Percentiles rank a stretch among this genome's conserved stretches.
phyloP scores from a whole-genome alignment of 2,888 invertebrate species.

The Notocelia uddmanniana region DNA sequence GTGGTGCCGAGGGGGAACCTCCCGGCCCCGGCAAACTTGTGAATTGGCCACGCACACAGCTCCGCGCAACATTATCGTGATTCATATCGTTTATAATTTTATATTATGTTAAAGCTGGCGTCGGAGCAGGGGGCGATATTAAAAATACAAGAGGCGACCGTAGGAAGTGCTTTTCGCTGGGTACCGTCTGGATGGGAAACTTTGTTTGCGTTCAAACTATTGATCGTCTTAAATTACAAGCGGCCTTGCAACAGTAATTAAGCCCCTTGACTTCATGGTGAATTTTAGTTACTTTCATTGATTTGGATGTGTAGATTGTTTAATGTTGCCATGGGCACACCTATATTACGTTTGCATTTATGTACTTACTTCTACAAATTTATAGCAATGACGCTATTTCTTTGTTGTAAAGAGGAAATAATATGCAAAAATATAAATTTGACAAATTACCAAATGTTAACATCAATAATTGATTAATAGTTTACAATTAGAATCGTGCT shows the following conservation, averaged over 20 bases:
- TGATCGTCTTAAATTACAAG: slow-evolving; percentile 63
- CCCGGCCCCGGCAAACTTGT: slow-evolving; percentile 75
- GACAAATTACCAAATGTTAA: not conserved
- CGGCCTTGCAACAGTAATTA: slow-evolving; percentile 37
- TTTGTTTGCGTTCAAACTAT: slow-evolving; percentile 80
- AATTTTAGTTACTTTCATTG: not conserved
- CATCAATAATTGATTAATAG: not conserved
- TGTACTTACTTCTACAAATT: no score
- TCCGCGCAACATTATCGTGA: slow-evolving; percentile 82
- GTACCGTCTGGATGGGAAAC: slow-evolving; percentile 76
- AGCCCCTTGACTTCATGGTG: slow-evolving; percentile 3
- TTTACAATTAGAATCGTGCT: not conserved
- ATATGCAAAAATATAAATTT: not conserved
- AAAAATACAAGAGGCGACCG: slow-evolving; percentile 79
- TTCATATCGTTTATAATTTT: slow-evolving; percentile 86
- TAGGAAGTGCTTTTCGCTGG: slow-evolving; percentile 71
- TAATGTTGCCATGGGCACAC: no score
- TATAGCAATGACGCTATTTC: not conserved
- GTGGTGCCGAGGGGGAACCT: slow-evolving; percentile 59
- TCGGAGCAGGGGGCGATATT: slow-evolving; percentile 73
- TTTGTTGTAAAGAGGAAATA: not conserved
- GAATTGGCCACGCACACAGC: slow-evolving; percentile 82
- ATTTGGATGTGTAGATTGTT: not conserved
- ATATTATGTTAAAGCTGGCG: slow-evolving; percentile 83
- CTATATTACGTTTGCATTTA: not conserved